Evolutionary conservation across 2,113 vertebrate species (phyloP).

Genomic region (Sitta europaea): DNA sequence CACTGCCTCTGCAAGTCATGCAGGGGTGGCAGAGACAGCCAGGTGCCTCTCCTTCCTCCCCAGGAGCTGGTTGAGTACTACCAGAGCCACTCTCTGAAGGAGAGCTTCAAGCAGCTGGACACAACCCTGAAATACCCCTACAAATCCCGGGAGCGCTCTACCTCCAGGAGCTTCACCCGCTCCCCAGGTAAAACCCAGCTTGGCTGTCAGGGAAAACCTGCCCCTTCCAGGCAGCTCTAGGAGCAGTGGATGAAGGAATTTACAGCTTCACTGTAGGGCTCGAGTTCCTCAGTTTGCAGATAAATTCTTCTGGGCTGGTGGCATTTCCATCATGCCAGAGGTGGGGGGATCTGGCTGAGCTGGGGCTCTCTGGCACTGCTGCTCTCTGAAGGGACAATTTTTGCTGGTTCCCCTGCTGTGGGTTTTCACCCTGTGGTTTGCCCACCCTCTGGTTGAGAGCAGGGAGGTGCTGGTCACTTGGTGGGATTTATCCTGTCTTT

Average conservation of each 20-base stretch:
- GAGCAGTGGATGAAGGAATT: neutral
- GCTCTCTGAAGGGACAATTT: neutral
- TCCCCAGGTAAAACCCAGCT: slow-evolving; percentile 82
- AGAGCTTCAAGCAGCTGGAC: slow-evolving; percentile 97
- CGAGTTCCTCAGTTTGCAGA: neutral
- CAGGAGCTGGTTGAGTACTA: slow-evolving; percentile 98
- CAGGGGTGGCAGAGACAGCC: neutral
- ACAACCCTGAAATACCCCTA: slow-evolving; percentile 91
- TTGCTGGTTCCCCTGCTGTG: neutral
- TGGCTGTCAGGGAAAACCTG: accelerated
- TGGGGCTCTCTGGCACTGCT: neutral
- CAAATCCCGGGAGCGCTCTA: slow-evolving; percentile 85
- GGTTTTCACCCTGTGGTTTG: neutral
- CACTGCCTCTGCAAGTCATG: accelerated
- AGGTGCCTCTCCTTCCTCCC: neutral
- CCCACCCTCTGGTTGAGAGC: neutral
- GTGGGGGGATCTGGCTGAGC: accelerated
- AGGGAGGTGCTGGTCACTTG: neutral
- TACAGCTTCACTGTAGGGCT: neutral
- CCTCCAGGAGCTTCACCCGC: slow-evolving; percentile 80
- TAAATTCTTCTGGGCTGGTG: accelerated
- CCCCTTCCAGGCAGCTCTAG: neutral
- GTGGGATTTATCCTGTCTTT: accelerated
- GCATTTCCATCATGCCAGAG: accelerated
- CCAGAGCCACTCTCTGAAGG: slow-evolving; percentile 93